Evolutionary conservation across 2,797 vertebrate genomes (phyloP).

Genomic region (Mormyrus hasselquistii): DNA sequence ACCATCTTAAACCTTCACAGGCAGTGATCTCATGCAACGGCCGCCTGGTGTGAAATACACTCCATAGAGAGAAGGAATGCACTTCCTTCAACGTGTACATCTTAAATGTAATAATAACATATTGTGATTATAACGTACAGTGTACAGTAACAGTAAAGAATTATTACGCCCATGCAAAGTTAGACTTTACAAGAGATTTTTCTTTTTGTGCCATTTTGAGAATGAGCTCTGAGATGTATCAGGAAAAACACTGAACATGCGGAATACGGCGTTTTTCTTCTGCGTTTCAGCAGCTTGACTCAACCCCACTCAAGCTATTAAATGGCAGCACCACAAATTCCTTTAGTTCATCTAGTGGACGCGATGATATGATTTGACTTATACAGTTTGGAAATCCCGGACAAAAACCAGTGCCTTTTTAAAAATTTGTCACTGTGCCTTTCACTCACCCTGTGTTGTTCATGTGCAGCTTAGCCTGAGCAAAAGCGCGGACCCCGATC

Average conservation of each 20-base stretch:
- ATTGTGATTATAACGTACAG: not conserved
- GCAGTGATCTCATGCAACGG: constrained; percentile 52
- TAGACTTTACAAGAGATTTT: constrained; percentile 48
- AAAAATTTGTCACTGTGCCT: constrained; percentile 56
- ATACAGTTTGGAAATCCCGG: constrained; percentile 43
- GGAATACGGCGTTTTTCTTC: not conserved
- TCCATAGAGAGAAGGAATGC: constrained; percentile 61
- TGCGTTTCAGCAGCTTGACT: not conserved
- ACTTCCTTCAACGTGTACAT: constrained; percentile 47
- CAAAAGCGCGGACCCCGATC: constrained; percentile 62
- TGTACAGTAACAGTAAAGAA: not conserved
- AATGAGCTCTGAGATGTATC: not conserved
- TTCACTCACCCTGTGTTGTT: constrained; percentile 56
- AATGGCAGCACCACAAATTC: constrained; percentile 27
- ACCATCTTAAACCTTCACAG: constrained; percentile 71
- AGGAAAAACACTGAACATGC: not conserved
- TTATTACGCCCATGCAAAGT: constrained; percentile 44
- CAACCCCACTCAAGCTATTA: not conserved
- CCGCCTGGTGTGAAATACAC: constrained; percentile 59
- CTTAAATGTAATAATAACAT: not conserved
- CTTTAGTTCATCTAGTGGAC: constrained; percentile 40
- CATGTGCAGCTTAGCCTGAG: constrained; percentile 52
- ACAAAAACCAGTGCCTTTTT: constrained; percentile 35
- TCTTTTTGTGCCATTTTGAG: constrained; percentile 29
- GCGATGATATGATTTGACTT: constrained; percentile 60